Base-by-base conservation (phyloP, 1,140 invertebrate species). In the Bombus confusus region DNA sequence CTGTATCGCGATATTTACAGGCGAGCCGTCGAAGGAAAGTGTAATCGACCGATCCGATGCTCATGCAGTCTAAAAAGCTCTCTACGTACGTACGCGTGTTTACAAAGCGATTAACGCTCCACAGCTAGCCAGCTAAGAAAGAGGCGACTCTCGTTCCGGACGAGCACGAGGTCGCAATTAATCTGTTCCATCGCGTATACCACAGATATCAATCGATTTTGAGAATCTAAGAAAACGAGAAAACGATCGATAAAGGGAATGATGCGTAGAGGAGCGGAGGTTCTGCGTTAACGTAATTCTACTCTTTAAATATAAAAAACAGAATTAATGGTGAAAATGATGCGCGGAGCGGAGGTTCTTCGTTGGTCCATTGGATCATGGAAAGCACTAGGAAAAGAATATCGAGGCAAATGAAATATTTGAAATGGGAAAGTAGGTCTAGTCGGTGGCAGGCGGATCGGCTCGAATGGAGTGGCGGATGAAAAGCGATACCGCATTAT, bases 21-120 rank as follows among this genome's bases (percentile, higher is more conserved):
- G 75, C 76, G 57, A 86, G 66, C 62, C 73, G 66, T 25, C 74
- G 69, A 74, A 82, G 82, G 83, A 86, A 87, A 87, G 86, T 85
- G 89, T 86, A 90, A 90, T 90, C 89, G 89, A 90, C 89, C 89
- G 80, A 90, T 90, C 52, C 84, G 88, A 89, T 89, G 88, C 85
- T 89, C 76, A n/a, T 83, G 87, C 81, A 79, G 69, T 84, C 81
- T 79, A 57, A 79, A 84, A 79, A 79, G 43, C 43, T 34, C 62
- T 15, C 34, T 37, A 8, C n/a, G 66, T 62, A 25, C 59, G 59
- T 52, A 72, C 83, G 78, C 78, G 83, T 73, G 43, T 80, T 80
- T 64, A 66, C 79, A 43, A 74, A 81, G 57, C 78, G 83, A 62
- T 81, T 74, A 74, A 80, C 69, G 79, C 57, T 57, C 22, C 39